Conservation (phyloP, 2,888 invertebrate species). For the Dynastes grantii region DNA sequence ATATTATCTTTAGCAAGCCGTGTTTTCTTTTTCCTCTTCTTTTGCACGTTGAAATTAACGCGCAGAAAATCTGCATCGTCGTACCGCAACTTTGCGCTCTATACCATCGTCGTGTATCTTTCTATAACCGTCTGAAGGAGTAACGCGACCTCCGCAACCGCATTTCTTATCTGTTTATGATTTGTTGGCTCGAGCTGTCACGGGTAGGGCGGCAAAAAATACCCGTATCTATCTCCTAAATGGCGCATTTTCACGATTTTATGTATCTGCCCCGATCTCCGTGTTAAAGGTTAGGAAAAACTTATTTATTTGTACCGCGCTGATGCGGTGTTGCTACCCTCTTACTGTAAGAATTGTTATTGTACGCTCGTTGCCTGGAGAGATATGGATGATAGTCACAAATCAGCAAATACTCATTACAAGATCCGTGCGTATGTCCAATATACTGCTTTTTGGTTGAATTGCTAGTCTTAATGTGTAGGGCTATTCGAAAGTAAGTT, state of each 20-base stretch:
- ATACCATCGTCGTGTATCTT: slow-evolving; percentile 34
- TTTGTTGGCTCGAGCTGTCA: slow-evolving; percentile 60
- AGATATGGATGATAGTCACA: slow-evolving; percentile 19
- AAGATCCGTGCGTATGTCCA: neutral
- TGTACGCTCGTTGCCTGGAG: neutral
- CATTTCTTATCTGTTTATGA: slow-evolving; percentile 64
- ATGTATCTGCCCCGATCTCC: slow-evolving; percentile 48
- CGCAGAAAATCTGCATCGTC: slow-evolving; percentile 55
- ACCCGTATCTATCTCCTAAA: slow-evolving; percentile 49
- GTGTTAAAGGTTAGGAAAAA: slow-evolving; percentile 47
- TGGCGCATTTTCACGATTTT: slow-evolving; percentile 52
- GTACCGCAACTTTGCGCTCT: neutral
- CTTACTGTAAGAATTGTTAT: slow-evolving; percentile 7
- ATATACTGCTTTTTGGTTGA: neutral
- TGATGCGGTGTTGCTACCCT: slow-evolving; percentile 17
- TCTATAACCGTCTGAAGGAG: slow-evolving; percentile 18
- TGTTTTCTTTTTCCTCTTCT: slow-evolving; percentile 51
- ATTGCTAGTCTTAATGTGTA: too few species aligned
- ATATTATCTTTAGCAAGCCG: slow-evolving; percentile 60
- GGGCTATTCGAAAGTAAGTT: too few species aligned
- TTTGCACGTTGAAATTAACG: slow-evolving; percentile 59
- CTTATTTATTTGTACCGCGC: slow-evolving; percentile 39
- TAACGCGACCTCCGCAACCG: slow-evolving; percentile 35
- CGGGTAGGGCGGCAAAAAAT: slow-evolving; percentile 51
- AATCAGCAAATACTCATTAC: slow-evolving; percentile 18